Evolutionary conservation across 2,797 vertebrate genomes (phyloP).

Genomic region (Eurystomus glaucurus): DNA sequence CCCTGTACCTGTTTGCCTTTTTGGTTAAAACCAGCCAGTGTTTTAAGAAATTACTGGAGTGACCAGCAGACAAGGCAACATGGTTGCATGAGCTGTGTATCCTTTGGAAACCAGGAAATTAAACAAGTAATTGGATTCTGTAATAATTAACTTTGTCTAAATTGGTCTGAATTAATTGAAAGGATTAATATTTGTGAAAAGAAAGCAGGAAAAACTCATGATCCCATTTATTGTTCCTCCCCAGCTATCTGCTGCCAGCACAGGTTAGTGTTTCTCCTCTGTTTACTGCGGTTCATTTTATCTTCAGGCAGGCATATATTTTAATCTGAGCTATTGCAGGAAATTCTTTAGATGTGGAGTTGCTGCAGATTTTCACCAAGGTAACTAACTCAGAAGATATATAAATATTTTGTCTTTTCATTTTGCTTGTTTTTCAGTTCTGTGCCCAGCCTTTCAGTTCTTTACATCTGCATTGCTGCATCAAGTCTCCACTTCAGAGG

Average conservation of each 20-base stretch:
- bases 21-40: background rate
- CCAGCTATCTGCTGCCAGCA: background rate
- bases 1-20: background rate
- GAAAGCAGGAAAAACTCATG: background rate
- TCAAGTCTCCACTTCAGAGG: constrained; percentile 32
- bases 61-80: background rate
- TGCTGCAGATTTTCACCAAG: constrained; percentile 6
- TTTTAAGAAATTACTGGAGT: background rate
- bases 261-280: background rate
- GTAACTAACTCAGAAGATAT: background rate
- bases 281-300: background rate
- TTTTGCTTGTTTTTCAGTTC: constrained; percentile 36
- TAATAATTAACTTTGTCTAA: background rate
- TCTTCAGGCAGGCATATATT: background rate
- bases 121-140: constrained; percentile 11
- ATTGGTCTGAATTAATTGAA: background rate
- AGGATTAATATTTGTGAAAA: constrained; percentile 19
- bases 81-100: background rate
- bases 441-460: constrained; percentile 1
- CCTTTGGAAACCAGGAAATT: constrained; percentile 20
- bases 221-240: background rate
- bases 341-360: background rate
- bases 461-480: constrained; percentile 4
- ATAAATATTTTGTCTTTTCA: constrained; percentile 27
- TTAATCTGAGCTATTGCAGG: background rate